Evolutionary conservation across 2,113 vertebrate genomes (phyloP).

Genomic region (Ceyx margarethae): DNA sequence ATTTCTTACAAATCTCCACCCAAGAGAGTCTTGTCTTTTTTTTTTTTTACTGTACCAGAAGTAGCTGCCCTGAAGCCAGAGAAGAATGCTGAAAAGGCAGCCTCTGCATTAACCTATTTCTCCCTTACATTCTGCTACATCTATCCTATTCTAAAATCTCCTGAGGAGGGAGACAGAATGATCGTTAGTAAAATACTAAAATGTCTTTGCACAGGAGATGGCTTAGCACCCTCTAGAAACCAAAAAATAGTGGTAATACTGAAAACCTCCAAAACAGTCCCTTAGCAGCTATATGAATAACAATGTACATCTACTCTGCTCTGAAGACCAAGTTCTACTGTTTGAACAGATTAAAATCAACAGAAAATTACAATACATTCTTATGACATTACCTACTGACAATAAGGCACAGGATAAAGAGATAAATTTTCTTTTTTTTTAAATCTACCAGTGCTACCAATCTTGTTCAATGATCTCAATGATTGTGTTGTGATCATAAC

Average conservation of each 20-base stretch:
- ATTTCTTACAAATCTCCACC: background rate
- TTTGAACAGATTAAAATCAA: background rate
- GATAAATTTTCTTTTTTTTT: background rate
- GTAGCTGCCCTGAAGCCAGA: background rate
- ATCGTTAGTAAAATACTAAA: background rate
- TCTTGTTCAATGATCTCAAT: background rate
- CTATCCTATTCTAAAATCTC: background rate
- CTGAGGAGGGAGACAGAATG: background rate
- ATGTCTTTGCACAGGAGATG: background rate
- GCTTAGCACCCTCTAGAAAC: background rate
- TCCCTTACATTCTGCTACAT: background rate
- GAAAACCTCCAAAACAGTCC: background rate
- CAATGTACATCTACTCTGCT: background rate
- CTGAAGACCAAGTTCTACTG: background rate
- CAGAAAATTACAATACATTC: background rate
- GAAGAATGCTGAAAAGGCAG: background rate
- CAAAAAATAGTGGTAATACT: background rate
- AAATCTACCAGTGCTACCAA: background rate
- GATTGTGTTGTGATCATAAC: background rate
- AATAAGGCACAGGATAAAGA: background rate
- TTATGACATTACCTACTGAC: background rate
- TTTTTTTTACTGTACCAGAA: background rate
- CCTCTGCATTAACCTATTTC: background rate
- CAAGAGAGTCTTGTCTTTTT: background rate
- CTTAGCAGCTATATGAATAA: background rate